Evolutionary conservation across 2,888 invertebrate species (phyloP), one percentile per base, ranked within the genome.

Genomic region (Scaptomyza polygonia): DNA sequence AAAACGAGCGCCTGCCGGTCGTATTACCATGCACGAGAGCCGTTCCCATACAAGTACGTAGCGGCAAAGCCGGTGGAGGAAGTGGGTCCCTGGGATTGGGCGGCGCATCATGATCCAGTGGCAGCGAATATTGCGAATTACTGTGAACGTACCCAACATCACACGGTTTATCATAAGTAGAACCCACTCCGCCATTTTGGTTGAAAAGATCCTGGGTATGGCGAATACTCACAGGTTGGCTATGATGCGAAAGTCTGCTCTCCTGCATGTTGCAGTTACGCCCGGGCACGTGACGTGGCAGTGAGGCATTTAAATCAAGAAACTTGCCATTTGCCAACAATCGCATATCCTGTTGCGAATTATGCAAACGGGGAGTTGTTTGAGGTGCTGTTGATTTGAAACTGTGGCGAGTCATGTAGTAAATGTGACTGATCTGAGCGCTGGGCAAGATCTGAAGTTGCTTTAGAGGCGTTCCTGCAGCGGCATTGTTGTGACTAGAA

Each of bases 381-480:
- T 30, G 54, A 44, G 43, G 12, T 30, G 51, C 21, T 0, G 21
- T n/a, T 7, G 59, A 25, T 16, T 56, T 32, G 3, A 77, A 58
- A 54, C 9, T 48, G 32, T 89, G 91, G 64, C 89, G 89, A 77
- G 89, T 89, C 91, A 92, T 90, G 59, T 91, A 89, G 77, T 92
- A 91, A 47, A 92, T 91, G 84, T 92, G 92, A 74, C 90, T 91
- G 27, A 92, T 89, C 66, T 91, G 92, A 51, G 89, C 82, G 56
- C 88, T 90, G 77, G 90, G 88, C 65, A 91, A 91, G 30, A 48
- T 48, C 71, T 91, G 90, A 34, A 91, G 80, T 61, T 91, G 91
- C 77, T 91, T 91, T 49, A 91, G 86, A 39, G 89, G 59, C 47
- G 81, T 34, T 32, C 43, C 65, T 51, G 14, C 39, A 39, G 69